Evolutionary conservation across 2,797 vertebrate species (phyloP).

Genomic region (Allobates femoralis): DNA sequence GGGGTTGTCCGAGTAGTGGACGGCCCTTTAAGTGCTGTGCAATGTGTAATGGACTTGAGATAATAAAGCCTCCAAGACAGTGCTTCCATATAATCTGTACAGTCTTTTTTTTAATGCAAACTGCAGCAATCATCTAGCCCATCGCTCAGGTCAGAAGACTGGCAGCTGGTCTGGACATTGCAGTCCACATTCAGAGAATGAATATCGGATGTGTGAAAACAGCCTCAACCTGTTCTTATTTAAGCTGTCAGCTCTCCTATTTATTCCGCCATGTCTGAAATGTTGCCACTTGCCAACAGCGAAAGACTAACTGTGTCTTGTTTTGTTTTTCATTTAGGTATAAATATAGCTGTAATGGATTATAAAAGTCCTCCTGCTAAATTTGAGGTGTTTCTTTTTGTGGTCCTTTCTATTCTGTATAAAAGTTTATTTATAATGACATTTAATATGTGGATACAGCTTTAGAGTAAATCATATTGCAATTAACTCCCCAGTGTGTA

Average conservation of each 20-base stretch:
- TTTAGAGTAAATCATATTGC: conserved; percentile 46
- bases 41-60: too few relatives aligned
- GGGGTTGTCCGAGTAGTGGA: too few relatives aligned
- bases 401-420: conserved; percentile 40
- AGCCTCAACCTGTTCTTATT: not conserved
- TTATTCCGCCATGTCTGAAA: not conserved
- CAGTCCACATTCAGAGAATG: too few relatives aligned
- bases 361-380: not conserved
- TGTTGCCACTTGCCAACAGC: not conserved
- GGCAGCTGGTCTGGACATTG: too few relatives aligned
- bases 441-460: conserved; percentile 41
- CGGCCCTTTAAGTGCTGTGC: too few relatives aligned
- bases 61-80: too few relatives aligned
- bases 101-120: too few relatives aligned
- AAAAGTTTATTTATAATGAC: conserved; percentile 40
- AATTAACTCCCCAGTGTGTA: conserved; percentile 52
- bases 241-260: not conserved
- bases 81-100: too few relatives aligned
- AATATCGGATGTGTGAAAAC: not conserved
- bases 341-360: not conserved
- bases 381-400: conserved; percentile 27
- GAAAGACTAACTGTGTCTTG: not conserved
- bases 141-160: too few relatives aligned
- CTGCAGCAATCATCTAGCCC: too few relatives aligned
- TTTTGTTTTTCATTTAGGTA: not conserved